Evolutionary conservation across 1,140 invertebrate genomes (phyloP).

Genomic region (Lepidurus couesii): DNA sequence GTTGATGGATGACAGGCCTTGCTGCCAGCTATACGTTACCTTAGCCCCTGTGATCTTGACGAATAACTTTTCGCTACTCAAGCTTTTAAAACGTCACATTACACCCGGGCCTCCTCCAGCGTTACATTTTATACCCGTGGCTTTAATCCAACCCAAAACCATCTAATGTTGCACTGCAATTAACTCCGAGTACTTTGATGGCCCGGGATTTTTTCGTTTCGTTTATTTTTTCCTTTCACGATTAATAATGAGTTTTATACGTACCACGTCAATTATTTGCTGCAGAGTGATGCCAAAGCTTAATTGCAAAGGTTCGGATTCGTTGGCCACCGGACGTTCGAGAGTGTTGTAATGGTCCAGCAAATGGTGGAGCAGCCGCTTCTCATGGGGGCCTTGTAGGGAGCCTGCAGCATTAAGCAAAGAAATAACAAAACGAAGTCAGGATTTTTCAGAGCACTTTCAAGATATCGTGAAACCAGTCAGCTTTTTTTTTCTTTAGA

Average conservation of each 20-base stretch:
- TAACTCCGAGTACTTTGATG: not conserved
- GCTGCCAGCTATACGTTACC: constrained; percentile 18
- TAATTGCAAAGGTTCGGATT: constrained; percentile 89
- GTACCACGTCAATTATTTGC: constrained; percentile 99
- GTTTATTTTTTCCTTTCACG: constrained; percentile 12
- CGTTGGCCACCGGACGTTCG: constrained; percentile 94
- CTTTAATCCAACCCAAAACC: not conserved
- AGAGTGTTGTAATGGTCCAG: constrained; percentile 93
- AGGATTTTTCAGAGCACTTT: not conserved
- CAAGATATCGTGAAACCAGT: not conserved
- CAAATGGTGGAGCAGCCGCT: constrained; percentile 83
- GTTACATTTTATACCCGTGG: not conserved
- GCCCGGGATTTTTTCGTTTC: not conserved
- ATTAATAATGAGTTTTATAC: constrained; percentile 44
- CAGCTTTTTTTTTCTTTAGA: not conserved
- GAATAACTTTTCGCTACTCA: not conserved
- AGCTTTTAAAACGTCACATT: constrained; percentile 1
- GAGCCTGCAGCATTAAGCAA: constrained; percentile 54
- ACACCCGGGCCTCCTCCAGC: not conserved
- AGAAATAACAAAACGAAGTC: constrained; percentile 26
- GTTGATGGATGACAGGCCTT: not conserved
- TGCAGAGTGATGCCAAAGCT: constrained; percentile 96
- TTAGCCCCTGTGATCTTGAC: not conserved
- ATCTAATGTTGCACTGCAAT: not conserved
- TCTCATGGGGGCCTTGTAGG: constrained; percentile 83